phyloP scores from a whole-genome alignment of 1,140 invertebrate species.

The Dryas iulia region DNA sequence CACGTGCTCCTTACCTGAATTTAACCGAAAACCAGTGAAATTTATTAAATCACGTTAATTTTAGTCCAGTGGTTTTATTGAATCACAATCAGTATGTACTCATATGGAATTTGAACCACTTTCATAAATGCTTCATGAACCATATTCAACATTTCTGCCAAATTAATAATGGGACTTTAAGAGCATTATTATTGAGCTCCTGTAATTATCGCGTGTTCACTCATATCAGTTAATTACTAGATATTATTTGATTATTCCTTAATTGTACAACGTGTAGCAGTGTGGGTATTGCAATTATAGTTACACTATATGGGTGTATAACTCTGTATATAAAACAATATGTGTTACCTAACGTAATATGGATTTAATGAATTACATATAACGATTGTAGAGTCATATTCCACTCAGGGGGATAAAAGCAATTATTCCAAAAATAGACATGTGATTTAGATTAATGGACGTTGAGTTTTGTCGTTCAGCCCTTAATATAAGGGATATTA shows the following conservation, averaged over 20 bases:
- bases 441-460: too few relatives aligned
- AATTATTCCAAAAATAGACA: too few relatives aligned
- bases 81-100: not conserved
- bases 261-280: not conserved
- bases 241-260: conserved; percentile 1
- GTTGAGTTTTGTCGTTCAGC: too few relatives aligned
- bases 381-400: too few relatives aligned
- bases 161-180: not conserved
- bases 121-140: not conserved
- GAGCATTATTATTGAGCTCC: conserved; percentile 1
- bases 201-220: not conserved
- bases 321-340: not conserved
- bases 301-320: not conserved
- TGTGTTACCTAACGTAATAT: too few relatives aligned
- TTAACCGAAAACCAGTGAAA: not conserved
- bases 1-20: too few relatives aligned
- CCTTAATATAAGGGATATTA: too few relatives aligned
- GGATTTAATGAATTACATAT: too few relatives aligned
- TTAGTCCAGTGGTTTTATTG: not conserved
- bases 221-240: not conserved
- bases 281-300: not conserved
- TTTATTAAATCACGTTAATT: not conserved
- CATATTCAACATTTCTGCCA: not conserved
- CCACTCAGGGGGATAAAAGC: too few relatives aligned
- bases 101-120: not conserved